phyloP scores from a whole-genome alignment of 2,888 invertebrate genomes.

The Tineola bisselliella region DNA sequence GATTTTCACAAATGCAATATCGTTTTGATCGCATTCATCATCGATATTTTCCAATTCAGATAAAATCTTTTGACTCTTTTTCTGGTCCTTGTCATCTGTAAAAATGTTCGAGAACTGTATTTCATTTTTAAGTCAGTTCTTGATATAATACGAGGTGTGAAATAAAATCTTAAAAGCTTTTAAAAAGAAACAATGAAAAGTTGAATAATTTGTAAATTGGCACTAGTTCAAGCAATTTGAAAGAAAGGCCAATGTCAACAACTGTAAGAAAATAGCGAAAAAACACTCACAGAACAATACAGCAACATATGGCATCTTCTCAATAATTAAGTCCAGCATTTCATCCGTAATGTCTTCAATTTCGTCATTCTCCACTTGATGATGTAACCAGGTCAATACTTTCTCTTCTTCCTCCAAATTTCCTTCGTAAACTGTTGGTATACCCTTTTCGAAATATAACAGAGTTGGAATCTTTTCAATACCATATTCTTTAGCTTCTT shows the following conservation, averaged over 20 bases:
- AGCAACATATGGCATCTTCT: conserved; percentile 88
- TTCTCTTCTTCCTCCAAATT: conserved; percentile 91
- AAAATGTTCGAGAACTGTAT: conserved; percentile 54
- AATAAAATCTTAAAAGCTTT: not conserved
- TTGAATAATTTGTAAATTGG: conserved; percentile 33
- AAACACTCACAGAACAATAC: conserved; percentile 87
- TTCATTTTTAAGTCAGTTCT: conserved; percentile 64
- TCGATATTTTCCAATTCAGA: conserved; percentile 90
- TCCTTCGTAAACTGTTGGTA: conserved; percentile 80
- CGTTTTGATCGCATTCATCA: conserved; percentile 92
- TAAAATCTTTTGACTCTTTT: conserved; percentile 87
- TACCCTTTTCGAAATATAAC: conserved; percentile 83
- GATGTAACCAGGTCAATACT: conserved; percentile 85
- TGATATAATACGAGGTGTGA: conserved; percentile 27
- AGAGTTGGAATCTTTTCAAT: conserved; percentile 88
- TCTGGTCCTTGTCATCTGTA: conserved; percentile 90
- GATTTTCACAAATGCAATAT: conserved; percentile 91
- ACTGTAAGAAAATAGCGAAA: not conserved
- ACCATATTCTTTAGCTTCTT: conserved; percentile 91
- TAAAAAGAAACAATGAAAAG: not conserved
- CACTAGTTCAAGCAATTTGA: conserved; percentile 32
- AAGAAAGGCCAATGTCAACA: conserved; percentile 27
- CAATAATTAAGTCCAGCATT: conserved; percentile 90
- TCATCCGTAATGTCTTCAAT: conserved; percentile 95
- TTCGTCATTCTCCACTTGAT: conserved; percentile 87